A percentile compares a stretch with the other conserved stretches of the same genome.
Conservation (phyloP, 2,797 vertebrate genomes). For the Gila robusta region DNA sequence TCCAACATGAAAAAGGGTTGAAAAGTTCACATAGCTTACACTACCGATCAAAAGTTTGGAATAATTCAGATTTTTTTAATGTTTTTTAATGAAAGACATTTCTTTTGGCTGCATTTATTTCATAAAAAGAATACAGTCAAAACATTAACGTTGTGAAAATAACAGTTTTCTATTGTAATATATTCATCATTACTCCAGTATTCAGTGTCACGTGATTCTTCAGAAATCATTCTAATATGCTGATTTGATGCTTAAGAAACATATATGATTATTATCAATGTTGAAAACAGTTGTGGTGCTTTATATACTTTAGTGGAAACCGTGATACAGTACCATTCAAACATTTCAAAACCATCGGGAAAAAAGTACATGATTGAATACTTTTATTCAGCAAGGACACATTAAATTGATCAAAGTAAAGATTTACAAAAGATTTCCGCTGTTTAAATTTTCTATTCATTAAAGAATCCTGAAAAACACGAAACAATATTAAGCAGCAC, state of each 20-base stretch:
- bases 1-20: neutral
- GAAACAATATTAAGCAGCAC: neutral
- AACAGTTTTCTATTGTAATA: no score
- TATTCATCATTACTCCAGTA: neutral
- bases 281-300: neutral
- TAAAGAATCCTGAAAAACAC: neutral
- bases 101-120: neutral
- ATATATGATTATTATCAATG: neutral
- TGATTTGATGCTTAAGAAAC: neutral
- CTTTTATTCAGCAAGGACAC: neutral
- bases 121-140: neutral
- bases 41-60: conserved; percentile 37
- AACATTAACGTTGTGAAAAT: neutral
- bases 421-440: neutral
- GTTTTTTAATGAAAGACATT: neutral
- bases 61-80: neutral
- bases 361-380: neutral
- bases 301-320: neutral
- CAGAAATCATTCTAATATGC: neutral
- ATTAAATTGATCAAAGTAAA: neutral
- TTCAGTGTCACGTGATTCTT: neutral
- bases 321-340: neutral
- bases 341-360: no score
- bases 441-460: neutral
- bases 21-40: conserved; percentile 63